Percentiles rank a stretch among this genome's conserved stretches.
phyloP scores from a whole-genome alignment of 2,797 vertebrate species.

The Dendrocincla fuliginosa region DNA sequence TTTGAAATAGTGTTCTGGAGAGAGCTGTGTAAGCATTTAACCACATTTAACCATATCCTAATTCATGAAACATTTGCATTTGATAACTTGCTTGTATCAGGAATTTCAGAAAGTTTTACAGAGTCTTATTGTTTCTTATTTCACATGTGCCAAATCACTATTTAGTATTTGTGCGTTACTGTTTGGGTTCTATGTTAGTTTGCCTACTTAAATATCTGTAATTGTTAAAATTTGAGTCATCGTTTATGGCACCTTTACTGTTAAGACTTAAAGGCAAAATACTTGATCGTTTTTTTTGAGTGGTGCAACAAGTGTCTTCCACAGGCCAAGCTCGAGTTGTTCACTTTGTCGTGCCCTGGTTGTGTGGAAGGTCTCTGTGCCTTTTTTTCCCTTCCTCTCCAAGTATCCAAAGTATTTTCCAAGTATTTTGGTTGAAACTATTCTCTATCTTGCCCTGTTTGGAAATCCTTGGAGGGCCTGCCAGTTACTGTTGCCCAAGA shows the following conservation, averaged over 20 bases:
- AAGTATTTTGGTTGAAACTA: background rate
- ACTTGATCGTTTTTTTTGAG: background rate
- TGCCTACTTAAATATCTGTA: background rate
- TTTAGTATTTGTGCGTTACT: background rate
- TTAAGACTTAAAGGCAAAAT: background rate
- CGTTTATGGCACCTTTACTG: background rate
- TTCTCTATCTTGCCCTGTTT: background rate
- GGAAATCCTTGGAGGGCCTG: background rate
- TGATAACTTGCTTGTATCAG: background rate
- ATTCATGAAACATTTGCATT: background rate
- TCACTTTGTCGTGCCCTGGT: background rate
- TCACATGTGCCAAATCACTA: background rate
- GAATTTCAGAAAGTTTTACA: background rate
- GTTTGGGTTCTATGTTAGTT: background rate
- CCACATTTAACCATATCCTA: fast-evolving
- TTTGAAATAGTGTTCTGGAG: background rate
- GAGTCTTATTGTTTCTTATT: background rate
- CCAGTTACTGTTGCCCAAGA: background rate
- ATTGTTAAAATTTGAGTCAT: background rate
- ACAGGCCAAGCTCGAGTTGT: background rate
- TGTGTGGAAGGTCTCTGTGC: background rate
- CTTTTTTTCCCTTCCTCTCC: background rate
- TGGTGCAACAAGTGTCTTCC: background rate
- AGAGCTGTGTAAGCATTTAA: background rate
- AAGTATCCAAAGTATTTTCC: background rate